phyloP scores from a whole-genome alignment of 2,113 vertebrate genomes.

The Merops nubicus region DNA sequence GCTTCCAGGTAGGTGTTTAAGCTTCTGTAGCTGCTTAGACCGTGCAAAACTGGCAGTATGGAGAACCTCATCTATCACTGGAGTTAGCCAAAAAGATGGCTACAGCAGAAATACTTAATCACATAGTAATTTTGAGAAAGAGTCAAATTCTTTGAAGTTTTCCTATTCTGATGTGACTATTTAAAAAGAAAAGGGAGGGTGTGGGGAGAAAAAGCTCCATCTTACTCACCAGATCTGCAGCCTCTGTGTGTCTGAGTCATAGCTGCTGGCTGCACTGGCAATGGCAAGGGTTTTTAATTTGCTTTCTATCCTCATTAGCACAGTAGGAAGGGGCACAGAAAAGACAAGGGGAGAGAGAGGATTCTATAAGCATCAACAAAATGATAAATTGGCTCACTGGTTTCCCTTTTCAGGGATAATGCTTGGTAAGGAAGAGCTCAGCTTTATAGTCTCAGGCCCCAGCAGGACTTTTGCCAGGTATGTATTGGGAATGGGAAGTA shows the following conservation, averaged over 20 bases:
- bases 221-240: conserved; percentile 18
- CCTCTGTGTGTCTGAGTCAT: conserved; percentile 35
- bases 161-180: not conserved
- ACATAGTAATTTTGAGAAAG: not conserved
- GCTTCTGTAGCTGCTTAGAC: not conserved
- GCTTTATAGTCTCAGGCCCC: not conserved
- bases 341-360: not conserved
- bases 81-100: not conserved
- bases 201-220: not conserved
- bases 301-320: conserved; percentile 10
- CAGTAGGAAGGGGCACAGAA: not conserved
- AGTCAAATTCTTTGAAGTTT: conserved; percentile 7
- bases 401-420: not conserved
- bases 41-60: not conserved
- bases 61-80: not conserved
- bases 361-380: not conserved
- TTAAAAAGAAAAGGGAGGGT: not conserved
- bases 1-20: not conserved
- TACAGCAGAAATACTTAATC: not conserved
- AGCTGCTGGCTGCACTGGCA: conserved; percentile 35
- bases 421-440: not conserved
- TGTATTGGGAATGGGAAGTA: not conserved
- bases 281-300: conserved; percentile 1
- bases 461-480: not conserved
- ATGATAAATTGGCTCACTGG: not conserved